phyloP scores from a whole-genome alignment of 2,113 vertebrate genomes.

The Colistium nudipinnis region DNA sequence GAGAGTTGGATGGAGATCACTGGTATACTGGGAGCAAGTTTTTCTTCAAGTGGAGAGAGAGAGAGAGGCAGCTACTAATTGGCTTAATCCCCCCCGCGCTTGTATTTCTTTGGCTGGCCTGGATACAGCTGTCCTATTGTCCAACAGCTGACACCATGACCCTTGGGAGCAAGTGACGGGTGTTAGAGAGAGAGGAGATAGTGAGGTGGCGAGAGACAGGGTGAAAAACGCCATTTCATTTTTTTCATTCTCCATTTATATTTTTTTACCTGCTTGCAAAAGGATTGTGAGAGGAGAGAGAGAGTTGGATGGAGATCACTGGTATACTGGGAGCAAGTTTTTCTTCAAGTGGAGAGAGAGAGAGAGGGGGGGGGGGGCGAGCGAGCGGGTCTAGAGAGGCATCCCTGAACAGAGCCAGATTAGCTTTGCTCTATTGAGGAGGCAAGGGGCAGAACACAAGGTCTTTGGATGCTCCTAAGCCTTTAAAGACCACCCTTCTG shows the following conservation, averaged over 20 bases:
- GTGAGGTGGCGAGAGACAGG: conserved; percentile 9
- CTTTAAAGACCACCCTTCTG: conserved; percentile 64
- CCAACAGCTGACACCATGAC: conserved; percentile 68
- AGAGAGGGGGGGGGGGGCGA: not conserved
- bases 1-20: too few species aligned
- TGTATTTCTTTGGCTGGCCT: conserved; percentile 62
- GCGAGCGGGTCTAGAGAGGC: conserved; percentile 21
- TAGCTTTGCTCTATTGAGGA: conserved; percentile 77
- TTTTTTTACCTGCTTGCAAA: too few species aligned
- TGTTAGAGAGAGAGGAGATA: conserved; percentile 6
- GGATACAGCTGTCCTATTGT: conserved; percentile 79
- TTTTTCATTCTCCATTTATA: too few species aligned
- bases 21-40: too few species aligned
- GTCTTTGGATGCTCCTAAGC: conserved; percentile 66
- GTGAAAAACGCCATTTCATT: not conserved
- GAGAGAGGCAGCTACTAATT: conserved; percentile 78
- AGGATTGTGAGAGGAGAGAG: not conserved
- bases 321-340: not conserved
- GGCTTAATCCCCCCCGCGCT: conserved; percentile 71
- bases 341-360: conserved; percentile 22
- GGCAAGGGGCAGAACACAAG: conserved; percentile 72
- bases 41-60: too few species aligned
- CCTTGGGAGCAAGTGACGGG: conserved; percentile 34
- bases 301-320: conserved; percentile 18
- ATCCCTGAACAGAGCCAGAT: conserved; percentile 60